phyloP scores from a whole-genome alignment of 2,888 invertebrate species.

The Acrobeloides nanus region DNA sequence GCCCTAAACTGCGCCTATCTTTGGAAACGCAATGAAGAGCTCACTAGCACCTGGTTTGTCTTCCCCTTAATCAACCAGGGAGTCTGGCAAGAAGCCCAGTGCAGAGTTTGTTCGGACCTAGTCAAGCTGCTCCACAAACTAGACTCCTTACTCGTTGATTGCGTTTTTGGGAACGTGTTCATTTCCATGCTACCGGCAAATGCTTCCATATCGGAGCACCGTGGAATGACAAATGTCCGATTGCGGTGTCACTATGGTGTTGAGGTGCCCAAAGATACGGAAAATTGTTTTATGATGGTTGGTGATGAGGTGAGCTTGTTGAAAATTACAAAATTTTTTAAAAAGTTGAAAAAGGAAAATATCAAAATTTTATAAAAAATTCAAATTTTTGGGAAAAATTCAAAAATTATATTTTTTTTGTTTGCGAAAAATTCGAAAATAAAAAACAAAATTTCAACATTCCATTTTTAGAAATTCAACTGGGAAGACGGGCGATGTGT shows the following conservation, averaged over 20 bases:
- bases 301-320: conserved; percentile 53
- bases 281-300: conserved; percentile 17
- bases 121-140: conserved; percentile 16
- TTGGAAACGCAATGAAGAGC: conserved; percentile 18
- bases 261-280: conserved; percentile 16
- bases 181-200: conserved; percentile 23
- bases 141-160: conserved; percentile 17
- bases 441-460: background rate
- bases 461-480: conserved; percentile 16
- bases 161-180: conserved; percentile 24
- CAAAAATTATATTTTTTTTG: conserved; percentile 4
- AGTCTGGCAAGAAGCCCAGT: conserved; percentile 21
- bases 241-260: conserved; percentile 19
- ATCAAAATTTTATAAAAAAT: too few species aligned
- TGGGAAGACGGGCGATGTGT: conserved; percentile 65
- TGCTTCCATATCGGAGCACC: conserved; percentile 20
- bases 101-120: conserved; percentile 14
- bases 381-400: background rate
- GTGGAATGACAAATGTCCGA: conserved; percentile 21
- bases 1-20: conserved; percentile 14
- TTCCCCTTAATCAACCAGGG: conserved; percentile 23
- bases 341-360: too few species aligned
- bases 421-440: too few species aligned
- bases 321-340: background rate
- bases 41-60: conserved; percentile 16